Evolutionary conservation across 2,797 vertebrate genomes (phyloP).

Genomic region (Steatocranus sp.): DNA sequence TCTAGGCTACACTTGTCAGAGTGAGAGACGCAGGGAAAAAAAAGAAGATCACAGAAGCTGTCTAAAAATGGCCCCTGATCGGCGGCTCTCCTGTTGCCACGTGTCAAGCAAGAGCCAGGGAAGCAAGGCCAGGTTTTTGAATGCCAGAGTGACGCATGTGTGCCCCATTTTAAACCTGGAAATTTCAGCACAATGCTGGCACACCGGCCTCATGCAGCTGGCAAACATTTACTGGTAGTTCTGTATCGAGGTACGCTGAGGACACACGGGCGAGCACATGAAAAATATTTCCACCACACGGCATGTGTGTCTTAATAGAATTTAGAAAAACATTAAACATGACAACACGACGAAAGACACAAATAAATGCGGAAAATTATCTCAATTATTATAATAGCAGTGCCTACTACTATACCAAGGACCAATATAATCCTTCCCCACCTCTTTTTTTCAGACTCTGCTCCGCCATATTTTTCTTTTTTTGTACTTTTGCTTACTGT

Average conservation of each 20-base stretch:
- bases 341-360: neutral
- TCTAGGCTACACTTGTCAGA: neutral
- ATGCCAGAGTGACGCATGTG: conserved; percentile 41
- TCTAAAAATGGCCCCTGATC: conserved; percentile 51
- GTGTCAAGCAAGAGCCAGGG: conserved; percentile 34
- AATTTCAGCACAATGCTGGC: conserved; percentile 47
- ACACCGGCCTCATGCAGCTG: conserved; percentile 25
- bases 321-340: neutral
- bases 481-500: neutral
- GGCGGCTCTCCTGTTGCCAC: conserved; percentile 40
- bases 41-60: conserved; percentile 15
- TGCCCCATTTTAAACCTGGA: conserved; percentile 51
- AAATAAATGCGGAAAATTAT: neutral
- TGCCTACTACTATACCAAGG: neutral
- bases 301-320: neutral
- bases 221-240: conserved; percentile 35
- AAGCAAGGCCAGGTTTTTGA: conserved; percentile 17
- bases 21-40: conserved; percentile 1
- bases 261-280: conserved; percentile 16
- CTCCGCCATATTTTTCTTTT: neutral
- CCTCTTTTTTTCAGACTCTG: neutral
- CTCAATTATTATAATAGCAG: neutral
- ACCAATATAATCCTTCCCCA: neutral
- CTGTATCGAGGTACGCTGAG: conserved; percentile 14
- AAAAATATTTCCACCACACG: neutral